Base-by-base conservation (phyloP, 2,888 invertebrate species). In the Aspidiotus destructor region DNA sequence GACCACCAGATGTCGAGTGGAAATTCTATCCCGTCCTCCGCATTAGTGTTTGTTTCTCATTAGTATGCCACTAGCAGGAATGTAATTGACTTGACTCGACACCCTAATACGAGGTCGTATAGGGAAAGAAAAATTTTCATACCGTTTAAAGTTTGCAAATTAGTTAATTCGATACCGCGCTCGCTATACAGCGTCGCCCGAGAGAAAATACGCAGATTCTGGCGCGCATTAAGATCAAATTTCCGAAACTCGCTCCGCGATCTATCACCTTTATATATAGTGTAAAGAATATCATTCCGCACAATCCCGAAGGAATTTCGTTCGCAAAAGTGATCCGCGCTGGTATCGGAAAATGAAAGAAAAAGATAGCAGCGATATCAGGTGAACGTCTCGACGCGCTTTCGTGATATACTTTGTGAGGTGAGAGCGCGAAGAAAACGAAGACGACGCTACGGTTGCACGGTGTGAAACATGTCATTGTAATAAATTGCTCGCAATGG, bases 401-500 rank as follows among this genome's bases (percentile, higher is more conserved):
- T 28, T 28, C 28, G 48, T 48, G 48, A 48, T 11, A 48, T 13
- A 48, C 11, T 28, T 28, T 48, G 48, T 48, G 48, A 48, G 48
- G n/a, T n/a, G 48, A n/a, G 10, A 48, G 10, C 11, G n/a, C 11
- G 48, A 48, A 48, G n/a, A 11, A n/a, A 48, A 48, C 11, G 48
- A 48, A n/a, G 48, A 48, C 48, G 48, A 48, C 48, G n/a, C n/a
- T 13, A 48, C 48, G 48, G 48, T 48, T n/a, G 48, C 48, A 48
- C 48, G 48, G 48, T 48, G 48, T 48, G 48, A 48, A 48, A 48
- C 48, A 13, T 48, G 48, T 48, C 48, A 48, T 48, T 13, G 48
- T 48, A 48, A 48, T 48, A 48, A 48, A 48, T 48, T 48, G 48
- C 48, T 48, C 48, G 48, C 48, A 48, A 48, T 48, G 48, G 48